Conservation (phyloP, 1,140 invertebrate species). For the Uloborus diversus region DNA sequence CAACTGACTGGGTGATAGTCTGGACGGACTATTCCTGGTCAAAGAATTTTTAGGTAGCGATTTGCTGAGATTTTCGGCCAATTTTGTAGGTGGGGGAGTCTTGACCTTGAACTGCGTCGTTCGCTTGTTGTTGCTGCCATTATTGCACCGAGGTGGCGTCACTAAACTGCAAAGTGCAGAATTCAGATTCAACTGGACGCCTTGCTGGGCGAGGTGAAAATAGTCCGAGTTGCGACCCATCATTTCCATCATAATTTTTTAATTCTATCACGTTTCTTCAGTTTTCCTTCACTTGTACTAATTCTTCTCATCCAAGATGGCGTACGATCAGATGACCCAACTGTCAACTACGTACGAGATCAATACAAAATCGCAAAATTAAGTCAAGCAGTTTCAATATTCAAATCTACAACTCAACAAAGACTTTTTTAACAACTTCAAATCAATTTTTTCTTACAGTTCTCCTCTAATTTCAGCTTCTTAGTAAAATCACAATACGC, state of each 20-base stretch:
- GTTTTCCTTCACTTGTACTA: neutral
- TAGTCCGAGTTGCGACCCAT: slow-evolving; percentile 21
- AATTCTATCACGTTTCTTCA: neutral
- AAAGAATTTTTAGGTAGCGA: slow-evolving; percentile 12
- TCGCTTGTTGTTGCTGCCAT: too few species aligned
- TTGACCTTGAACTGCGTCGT: neutral
- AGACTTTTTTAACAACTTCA: neutral
- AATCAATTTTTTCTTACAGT: neutral
- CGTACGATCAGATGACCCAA: too few species aligned
- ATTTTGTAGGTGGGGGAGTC: neutral
- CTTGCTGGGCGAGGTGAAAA: slow-evolving; percentile 14
- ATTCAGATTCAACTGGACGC: slow-evolving; percentile 32
- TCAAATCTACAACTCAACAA: neutral
- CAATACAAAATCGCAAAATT: neutral
- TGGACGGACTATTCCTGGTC: slow-evolving; percentile 44
- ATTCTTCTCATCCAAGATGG: neutral
- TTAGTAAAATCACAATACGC: neutral
- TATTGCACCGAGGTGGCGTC: slow-evolving; percentile 37
- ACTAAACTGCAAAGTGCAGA: slow-evolving; percentile 27
- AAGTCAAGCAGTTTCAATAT: neutral
- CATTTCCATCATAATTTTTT: slow-evolving; percentile 31
- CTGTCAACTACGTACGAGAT: too few species aligned
- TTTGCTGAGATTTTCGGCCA: slow-evolving; percentile 23
- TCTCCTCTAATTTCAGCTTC: neutral
- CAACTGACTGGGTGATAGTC: slow-evolving; percentile 37